Percentiles rank a stretch among this genome's conserved stretches.
Conservation (phyloP, 2,797 vertebrate genomes). For the Garrulus glandarius region DNA sequence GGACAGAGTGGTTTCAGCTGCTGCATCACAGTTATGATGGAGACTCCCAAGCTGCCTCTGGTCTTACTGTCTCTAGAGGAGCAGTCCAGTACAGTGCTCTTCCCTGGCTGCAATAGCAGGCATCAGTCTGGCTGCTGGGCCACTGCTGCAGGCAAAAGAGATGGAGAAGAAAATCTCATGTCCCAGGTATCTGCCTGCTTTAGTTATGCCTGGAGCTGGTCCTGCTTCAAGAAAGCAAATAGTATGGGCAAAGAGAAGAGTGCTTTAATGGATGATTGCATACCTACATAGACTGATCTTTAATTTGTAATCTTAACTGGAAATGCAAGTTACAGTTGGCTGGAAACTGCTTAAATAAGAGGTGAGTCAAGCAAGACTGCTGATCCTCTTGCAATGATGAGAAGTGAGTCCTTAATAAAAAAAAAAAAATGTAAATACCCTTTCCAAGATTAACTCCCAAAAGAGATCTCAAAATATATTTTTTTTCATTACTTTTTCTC, state of each 20-base stretch:
- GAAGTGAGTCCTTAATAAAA: neutral
- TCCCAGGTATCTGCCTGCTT: neutral
- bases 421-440: neutral
- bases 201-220: neutral
- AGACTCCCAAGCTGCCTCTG: neutral
- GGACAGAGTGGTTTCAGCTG: neutral
- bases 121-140: neutral
- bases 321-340: neutral
- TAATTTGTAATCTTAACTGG: neutral
- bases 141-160: neutral
- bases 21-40: neutral
- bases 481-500: neutral
- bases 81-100: neutral
- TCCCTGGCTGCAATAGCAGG: neutral
- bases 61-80: neutral
- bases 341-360: neutral
- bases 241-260: neutral
- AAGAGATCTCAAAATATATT: neutral
- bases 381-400: neutral
- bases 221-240: neutral
- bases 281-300: neutral
- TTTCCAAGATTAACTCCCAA: neutral
- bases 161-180: neutral
- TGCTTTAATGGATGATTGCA: neutral
- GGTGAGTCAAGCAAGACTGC: neutral